Evolutionary conservation across 2,113 vertebrate species (phyloP).

Genomic region (Panthera leo): DNA sequence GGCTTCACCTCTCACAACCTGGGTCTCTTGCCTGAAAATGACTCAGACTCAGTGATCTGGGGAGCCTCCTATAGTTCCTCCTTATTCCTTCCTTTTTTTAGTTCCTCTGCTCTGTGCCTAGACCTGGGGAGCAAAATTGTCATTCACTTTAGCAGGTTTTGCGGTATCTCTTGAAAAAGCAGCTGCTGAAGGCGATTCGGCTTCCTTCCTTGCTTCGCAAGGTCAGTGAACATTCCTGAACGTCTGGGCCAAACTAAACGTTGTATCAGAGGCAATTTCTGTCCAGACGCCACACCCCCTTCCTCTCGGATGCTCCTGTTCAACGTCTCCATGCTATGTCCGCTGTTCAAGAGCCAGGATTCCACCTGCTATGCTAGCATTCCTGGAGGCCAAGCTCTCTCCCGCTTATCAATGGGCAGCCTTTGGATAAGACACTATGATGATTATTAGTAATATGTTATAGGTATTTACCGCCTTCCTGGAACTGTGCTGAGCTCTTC

Average conservation of each 20-base stretch:
- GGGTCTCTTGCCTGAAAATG: not conserved
- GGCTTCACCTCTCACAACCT: not conserved
- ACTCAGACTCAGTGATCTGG: not conserved
- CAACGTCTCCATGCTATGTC: not conserved
- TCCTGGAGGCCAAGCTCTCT: not conserved
- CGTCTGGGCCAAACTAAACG: not conserved
- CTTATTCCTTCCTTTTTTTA: not conserved
- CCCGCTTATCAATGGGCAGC: not conserved
- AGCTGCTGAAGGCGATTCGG: not conserved
- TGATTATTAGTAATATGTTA: not conserved
- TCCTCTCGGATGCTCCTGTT: not conserved
- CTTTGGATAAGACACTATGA: not conserved
- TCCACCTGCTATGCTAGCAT: no score
- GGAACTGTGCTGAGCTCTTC: not conserved
- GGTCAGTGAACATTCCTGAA: not conserved
- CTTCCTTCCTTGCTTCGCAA: not conserved
- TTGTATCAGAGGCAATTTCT: not conserved
- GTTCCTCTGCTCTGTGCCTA: not conserved
- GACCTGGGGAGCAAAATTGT: not conserved
- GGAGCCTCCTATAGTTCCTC: not conserved
- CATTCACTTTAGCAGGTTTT: not conserved
- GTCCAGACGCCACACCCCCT: not conserved
- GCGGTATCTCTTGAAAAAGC: not conserved
- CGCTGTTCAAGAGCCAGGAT: not conserved
- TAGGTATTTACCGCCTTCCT: not conserved